phyloP scores from a whole-genome alignment of 2,113 vertebrate species.

The Eulemur rufifrons region DNA sequence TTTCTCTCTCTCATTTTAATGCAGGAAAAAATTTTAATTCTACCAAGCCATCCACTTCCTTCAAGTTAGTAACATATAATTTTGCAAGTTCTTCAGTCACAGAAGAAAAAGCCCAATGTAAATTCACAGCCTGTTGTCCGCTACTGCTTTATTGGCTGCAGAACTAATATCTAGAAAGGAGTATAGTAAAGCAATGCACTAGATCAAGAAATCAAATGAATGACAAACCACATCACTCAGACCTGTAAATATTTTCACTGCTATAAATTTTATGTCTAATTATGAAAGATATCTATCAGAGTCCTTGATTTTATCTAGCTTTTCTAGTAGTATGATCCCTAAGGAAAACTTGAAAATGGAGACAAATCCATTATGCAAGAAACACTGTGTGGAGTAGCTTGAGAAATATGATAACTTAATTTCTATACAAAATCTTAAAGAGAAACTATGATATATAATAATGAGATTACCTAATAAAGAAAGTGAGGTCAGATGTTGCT shows the following conservation, averaged over 20 bases:
- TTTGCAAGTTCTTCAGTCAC: not conserved
- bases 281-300: not conserved
- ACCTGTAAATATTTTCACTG: not conserved
- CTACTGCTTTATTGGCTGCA: not conserved
- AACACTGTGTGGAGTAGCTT: not conserved
- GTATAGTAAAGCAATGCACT: not conserved
- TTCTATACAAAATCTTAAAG: not conserved
- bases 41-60: not conserved
- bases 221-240: not conserved
- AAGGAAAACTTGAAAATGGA: not conserved
- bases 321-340: not conserved
- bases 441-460: not conserved
- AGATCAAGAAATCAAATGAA: not conserved
- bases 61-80: not conserved
- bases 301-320: not conserved
- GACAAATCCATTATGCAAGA: not conserved
- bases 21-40: not conserved
- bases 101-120: not conserved
- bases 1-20: not conserved
- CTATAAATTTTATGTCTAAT: not conserved
- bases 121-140: too few species aligned
- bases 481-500: not conserved
- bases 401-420: not conserved
- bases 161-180: not conserved
- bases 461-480: not conserved